phyloP scores from a whole-genome alignment of 2,888 invertebrate species.

The Drosophila neonasuta region DNA sequence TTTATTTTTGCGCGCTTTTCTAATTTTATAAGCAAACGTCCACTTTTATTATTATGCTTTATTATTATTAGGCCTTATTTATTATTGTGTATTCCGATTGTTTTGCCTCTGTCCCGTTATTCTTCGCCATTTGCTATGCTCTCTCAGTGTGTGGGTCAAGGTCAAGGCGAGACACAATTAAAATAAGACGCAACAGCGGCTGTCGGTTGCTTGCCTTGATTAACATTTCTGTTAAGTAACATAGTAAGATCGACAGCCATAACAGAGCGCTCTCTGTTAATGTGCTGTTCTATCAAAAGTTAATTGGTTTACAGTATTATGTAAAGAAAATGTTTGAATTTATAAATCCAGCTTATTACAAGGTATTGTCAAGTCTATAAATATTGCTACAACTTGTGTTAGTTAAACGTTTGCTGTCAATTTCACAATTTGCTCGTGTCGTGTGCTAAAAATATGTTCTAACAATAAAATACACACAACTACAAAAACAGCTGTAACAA shows the following conservation, averaged over 20 bases:
- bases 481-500: slow-evolving; percentile 14
- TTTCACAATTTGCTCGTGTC: slow-evolving; percentile 26
- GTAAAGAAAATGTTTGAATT: no score
- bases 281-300: no score
- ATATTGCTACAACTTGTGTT: slow-evolving; percentile 29
- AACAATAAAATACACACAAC: slow-evolving; percentile 17
- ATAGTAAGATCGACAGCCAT: background rate
- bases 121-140: background rate
- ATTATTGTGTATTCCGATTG: slow-evolving; percentile 9
- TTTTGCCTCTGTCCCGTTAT: background rate
- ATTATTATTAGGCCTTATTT: slow-evolving; percentile 21
- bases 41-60: slow-evolving; percentile 36
- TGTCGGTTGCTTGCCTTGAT: background rate
- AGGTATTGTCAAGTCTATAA: background rate
- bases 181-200: slow-evolving; percentile 23
- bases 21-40: slow-evolving; percentile 37
- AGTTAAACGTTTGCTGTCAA: slow-evolving; percentile 29
- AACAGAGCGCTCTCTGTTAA: background rate
- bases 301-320: no score
- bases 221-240: background rate
- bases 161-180: slow-evolving; percentile 48
- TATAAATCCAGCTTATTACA: no score
- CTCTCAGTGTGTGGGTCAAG: slow-evolving; percentile 53
- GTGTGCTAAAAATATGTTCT: slow-evolving; percentile 8
- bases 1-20: slow-evolving; percentile 27